Percentiles rank a stretch among this genome's conserved stretches.
Conservation (phyloP, 2,888 invertebrate genomes). For the Cephus nigrinus region DNA sequence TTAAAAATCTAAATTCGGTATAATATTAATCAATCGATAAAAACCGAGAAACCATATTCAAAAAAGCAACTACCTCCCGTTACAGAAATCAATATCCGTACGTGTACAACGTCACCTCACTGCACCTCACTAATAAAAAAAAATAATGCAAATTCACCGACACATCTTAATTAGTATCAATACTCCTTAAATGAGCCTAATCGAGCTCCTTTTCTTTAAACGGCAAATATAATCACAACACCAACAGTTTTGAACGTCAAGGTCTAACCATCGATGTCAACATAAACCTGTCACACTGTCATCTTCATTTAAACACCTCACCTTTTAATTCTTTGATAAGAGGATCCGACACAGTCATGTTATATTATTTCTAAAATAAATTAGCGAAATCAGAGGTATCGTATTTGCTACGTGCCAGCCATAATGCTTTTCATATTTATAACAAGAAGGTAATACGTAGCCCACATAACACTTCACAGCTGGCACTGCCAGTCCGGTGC, state of each 20-base stretch:
- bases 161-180: not conserved
- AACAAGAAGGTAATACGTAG: not conserved
- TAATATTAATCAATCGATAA: not conserved
- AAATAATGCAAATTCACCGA: not conserved
- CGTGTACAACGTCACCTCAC: not conserved
- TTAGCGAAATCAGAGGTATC: not conserved
- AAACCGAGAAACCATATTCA: not conserved
- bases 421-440: not conserved
- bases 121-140: not conserved
- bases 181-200: not conserved
- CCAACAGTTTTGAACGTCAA: not conserved
- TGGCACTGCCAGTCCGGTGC: not conserved
- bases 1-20: not conserved
- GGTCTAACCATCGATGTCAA: not conserved
- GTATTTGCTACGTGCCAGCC: not conserved
- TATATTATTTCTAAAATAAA: slow-evolving; percentile 13
- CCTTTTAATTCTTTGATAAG: slow-evolving; percentile 73
- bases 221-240: not conserved
- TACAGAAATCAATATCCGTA: not conserved
- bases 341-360: slow-evolving; percentile 73
- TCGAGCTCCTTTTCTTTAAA: not conserved
- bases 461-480: not conserved
- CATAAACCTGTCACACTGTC: not conserved
- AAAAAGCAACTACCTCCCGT: not conserved
- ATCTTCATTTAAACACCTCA: slow-evolving; percentile 41